Evolutionary conservation across 2,888 invertebrate species (phyloP).

Genomic region (Acronicta alni): DNA sequence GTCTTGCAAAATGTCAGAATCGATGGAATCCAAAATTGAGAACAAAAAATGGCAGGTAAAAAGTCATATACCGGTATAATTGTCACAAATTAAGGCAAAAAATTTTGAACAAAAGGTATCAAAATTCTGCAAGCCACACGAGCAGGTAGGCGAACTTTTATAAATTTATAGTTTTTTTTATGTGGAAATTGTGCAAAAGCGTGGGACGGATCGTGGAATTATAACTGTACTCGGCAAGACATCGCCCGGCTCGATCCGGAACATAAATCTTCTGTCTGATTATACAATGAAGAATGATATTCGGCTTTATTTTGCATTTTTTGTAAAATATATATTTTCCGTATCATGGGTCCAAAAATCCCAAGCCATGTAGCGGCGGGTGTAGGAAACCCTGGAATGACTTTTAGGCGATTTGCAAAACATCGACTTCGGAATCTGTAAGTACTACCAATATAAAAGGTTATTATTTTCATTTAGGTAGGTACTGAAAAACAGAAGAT

Average conservation of each 20-base stretch:
- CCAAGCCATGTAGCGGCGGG: not conserved
- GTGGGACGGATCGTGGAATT: conserved; percentile 79
- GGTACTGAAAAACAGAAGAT: too few species aligned
- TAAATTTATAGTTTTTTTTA: conserved; percentile 77
- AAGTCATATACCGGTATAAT: conserved; percentile 89
- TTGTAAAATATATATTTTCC: conserved; percentile 28
- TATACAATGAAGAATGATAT: conserved; percentile 53
- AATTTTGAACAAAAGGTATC: conserved; percentile 85
- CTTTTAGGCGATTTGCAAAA: not conserved
- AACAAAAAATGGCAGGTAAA: conserved; percentile 86
- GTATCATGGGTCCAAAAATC: not conserved
- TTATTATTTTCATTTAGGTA: too few species aligned
- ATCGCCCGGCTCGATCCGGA: conserved; percentile 64
- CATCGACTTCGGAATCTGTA: too few species aligned
- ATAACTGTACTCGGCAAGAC: conserved; percentile 82
- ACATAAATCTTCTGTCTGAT: conserved; percentile 69
- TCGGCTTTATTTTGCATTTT: conserved; percentile 38
- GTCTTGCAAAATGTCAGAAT: conserved; percentile 83
- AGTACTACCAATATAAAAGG: too few species aligned
- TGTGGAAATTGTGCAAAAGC: conserved; percentile 85
- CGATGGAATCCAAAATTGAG: conserved; percentile 68
- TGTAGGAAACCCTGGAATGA: not conserved
- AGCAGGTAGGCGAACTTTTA: conserved; percentile 84
- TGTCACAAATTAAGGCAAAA: conserved; percentile 90
- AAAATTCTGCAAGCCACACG: conserved; percentile 89